Base-by-base conservation (phyloP, 2,113 vertebrate genomes). In the Mixornis gularis region DNA sequence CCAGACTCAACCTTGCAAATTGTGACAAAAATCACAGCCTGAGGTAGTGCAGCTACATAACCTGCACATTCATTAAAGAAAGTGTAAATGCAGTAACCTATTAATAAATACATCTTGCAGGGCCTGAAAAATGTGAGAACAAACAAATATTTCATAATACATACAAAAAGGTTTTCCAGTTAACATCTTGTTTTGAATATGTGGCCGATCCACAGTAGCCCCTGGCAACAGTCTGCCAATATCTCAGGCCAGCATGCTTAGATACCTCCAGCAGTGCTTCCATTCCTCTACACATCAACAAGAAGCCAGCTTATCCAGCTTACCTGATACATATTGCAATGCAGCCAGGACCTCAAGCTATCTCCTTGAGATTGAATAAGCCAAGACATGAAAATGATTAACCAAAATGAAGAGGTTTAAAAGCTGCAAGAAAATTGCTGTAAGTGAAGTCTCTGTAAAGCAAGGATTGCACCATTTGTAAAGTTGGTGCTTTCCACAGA, bases 381-480 rank as follows among this genome's bases (percentile, higher is more conserved):
- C 97, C 96, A 96, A 87, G 89, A 94, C 93, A 96, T 68, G 96
- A 97, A 97, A 96, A 97, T 89, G 60, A 96, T 95, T 97, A 96
- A 97, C 93, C 94, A 96, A 96, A 83, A 81, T 52, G 73, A 95
- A 94, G 88, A 96, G 55, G 73, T 96, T 85, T 90, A 95, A 97
- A 96, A 93, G 72, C 89, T 94, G 91, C 59, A 55, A 80, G 73
- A 91, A 70, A 92, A 94, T 87, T 83, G 94, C 51, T 92, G 25
- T 93, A 94, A 96, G 89, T 92, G 92, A 96, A 96, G 74, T 63
- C 86, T 94, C 18, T 14, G 88, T 77, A 89, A 95, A 93, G 85
- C 66, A 81, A 78, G 60, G 74, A 94, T 44, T 74, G 74, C 20
- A 94, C 88, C 89, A 89, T 71, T 87, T 74, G 41, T 85, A 95